These are phyloP conservation scores for Fabriciana adippe DNA, from an alignment of 2,888 invertebrate species.

Conservation along the genomic window DNA sequence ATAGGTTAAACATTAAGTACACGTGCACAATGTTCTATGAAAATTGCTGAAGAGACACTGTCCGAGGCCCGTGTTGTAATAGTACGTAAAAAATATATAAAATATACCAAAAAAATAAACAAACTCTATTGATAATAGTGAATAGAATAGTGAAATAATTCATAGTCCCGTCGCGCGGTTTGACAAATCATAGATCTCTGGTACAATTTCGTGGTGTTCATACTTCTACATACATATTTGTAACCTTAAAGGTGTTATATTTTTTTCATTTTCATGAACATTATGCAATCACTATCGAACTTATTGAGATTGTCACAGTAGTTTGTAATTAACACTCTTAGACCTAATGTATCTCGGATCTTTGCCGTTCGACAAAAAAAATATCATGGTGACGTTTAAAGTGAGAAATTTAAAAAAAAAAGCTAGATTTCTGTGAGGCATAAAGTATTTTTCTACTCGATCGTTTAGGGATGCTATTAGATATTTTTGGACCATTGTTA, in stretches of 20 bases:
- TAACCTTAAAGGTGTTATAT: conserved; percentile 28
- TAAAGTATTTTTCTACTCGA: conserved; percentile 81
- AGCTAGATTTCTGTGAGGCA: conserved; percentile 73
- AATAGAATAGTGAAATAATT: conserved; percentile 26
- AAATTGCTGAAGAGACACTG: conserved; percentile 34
- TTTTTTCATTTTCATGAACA: conserved; percentile 58
- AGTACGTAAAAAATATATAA: conserved; percentile 21
- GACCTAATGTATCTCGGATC: conserved; percentile 62
- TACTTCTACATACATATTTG: conserved; percentile 32
- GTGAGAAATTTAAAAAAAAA: conserved; percentile 51
- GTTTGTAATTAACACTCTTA: conserved; percentile 76
- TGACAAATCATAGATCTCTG: conserved; percentile 30
- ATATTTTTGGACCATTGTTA: conserved; percentile 83
- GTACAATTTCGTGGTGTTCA: conserved; percentile 34
- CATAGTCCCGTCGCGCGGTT: conserved; percentile 26
- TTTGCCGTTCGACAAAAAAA: conserved; percentile 58
- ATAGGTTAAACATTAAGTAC: conserved; percentile 63
- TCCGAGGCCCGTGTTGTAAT: conserved; percentile 26
- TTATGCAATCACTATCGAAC: conserved; percentile 63
- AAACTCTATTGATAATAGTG: conserved; percentile 29
- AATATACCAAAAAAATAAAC: conserved; percentile 31
- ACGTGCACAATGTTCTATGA: conserved; percentile 69
- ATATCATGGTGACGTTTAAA: conserved; percentile 50
- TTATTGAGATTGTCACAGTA: conserved; percentile 73
- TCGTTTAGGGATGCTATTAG: conserved; percentile 79